Base-by-base conservation (phyloP, 2,797 vertebrate species). In the Myotis daubentonii region DNA sequence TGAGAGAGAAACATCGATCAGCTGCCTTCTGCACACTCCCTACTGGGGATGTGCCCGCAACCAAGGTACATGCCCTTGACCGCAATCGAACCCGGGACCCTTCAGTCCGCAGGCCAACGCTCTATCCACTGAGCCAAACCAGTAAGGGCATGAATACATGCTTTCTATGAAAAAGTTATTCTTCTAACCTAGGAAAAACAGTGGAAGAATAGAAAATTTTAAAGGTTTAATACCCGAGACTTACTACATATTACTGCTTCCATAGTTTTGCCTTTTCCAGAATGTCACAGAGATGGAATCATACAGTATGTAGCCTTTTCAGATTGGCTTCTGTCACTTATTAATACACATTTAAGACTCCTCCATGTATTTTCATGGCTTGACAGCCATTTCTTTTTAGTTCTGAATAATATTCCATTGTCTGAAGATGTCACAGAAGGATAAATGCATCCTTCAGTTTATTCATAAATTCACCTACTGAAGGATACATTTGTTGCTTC, bases 101-200 rank as follows among this genome's bases (percentile, higher is more conserved):
- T 44, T 44, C 44, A 44, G 44, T 44, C 44, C 10, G 2, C 10
- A 44, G 44, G 44, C 44, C 44, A 44, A 44, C 2, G 10, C 44
- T 11, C 44, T 44, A 44, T 44, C 44, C 44, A 44, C 10, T 44
- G 44, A 44, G 44, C 44, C 44, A 44, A 44, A 44, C 44, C 44
- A 44, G 44, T 44, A 11, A 44, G 44, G 44, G 44, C 47, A 76
- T 1, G 4, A 80, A 28, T 2, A 47, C 7, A 81, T 53, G 6
- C 16, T 65, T 89, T 81, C 85, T 86, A 70, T 55, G 16, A 89
- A 86, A 85, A 89, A 49, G 47, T 62, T 83, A 83, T 76, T 93
- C 33, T 92, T 92, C 25, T 82, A 65, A 19, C 16, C n/a, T 70
- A 47, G 16, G 7, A 65, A 81, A 89, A 89, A 51, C 57, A 84